Percentiles rank a stretch among this genome's conserved stretches.
Evolutionary conservation across 2,797 vertebrate species (phyloP).

Genomic region (Huso huso): DNA sequence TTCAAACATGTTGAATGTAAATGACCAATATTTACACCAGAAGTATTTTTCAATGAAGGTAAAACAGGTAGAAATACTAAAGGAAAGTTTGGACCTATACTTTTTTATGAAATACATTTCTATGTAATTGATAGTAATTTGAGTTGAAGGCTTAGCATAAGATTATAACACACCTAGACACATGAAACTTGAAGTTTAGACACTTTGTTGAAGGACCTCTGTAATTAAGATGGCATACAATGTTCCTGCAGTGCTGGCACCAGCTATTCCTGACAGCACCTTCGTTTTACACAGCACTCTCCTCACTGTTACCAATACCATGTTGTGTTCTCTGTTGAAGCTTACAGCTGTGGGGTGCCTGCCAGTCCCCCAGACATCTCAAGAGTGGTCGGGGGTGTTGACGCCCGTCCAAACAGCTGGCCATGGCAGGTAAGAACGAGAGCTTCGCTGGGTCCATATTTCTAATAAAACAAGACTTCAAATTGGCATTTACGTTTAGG

Average conservation of each 20-base stretch:
- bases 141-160: too few relatives aligned
- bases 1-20: too few relatives aligned
- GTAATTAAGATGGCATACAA: neutral
- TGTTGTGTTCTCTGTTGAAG: slow-evolving; percentile 31
- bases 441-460: neutral
- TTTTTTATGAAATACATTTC: too few relatives aligned
- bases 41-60: too few relatives aligned
- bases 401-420: slow-evolving; percentile 59
- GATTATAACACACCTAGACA: too few relatives aligned
- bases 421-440: slow-evolving; percentile 56
- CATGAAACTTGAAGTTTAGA: neutral
- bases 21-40: too few relatives aligned
- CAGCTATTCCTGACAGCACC: neutral
- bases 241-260: neutral
- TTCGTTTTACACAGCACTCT: neutral
- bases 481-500: neutral
- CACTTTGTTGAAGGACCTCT: neutral
- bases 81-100: too few relatives aligned
- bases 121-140: too few relatives aligned
- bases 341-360: slow-evolving; percentile 61
- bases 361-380: slow-evolving; percentile 39
- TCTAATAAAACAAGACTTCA: neutral
- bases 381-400: slow-evolving; percentile 58
- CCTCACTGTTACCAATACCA: too few relatives aligned
- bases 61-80: too few relatives aligned